A percentile compares a stretch with the other conserved stretches of the same genome.
Conservation (phyloP, 2,113 vertebrate genomes). For the Cyphomyrus discorhynchus region DNA sequence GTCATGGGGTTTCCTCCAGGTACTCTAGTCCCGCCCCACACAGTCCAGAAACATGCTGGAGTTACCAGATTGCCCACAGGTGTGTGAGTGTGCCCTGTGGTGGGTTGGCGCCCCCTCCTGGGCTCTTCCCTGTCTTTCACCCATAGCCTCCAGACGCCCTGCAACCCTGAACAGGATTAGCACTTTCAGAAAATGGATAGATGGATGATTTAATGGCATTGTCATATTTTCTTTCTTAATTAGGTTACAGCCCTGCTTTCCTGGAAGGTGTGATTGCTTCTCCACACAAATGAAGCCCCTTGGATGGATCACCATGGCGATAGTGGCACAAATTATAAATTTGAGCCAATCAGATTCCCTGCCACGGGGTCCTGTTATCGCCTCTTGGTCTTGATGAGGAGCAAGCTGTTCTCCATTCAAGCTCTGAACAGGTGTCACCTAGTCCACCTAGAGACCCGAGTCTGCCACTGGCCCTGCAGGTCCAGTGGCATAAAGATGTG, state of each 20-base stretch:
- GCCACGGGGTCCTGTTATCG: background rate
- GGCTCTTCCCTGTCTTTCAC: no score
- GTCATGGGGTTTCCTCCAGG: no score
- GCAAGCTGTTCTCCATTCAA: background rate
- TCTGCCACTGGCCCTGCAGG: background rate
- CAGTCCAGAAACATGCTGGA: no score
- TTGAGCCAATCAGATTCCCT: background rate
- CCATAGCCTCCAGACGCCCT: no score
- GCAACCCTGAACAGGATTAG: no score
- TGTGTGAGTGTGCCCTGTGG: no score
- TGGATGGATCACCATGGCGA: background rate
- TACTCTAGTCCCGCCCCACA: no score
- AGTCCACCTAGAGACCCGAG: background rate
- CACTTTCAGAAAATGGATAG: no score
- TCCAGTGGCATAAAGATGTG: background rate
- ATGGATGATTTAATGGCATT: background rate
- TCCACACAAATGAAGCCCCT: background rate
- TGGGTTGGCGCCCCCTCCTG: no score
- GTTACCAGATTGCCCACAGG: no score
- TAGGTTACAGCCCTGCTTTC: background rate
- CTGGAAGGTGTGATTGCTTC: background rate
- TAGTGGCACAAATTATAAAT: background rate
- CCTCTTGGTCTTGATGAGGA: background rate
- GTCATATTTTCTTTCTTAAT: background rate
- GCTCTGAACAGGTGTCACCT: background rate